A percentile compares a stretch with the other conserved stretches of the same genome.
phyloP scores from a whole-genome alignment of 2,888 invertebrate genomes.

The Thalpophila matura region DNA sequence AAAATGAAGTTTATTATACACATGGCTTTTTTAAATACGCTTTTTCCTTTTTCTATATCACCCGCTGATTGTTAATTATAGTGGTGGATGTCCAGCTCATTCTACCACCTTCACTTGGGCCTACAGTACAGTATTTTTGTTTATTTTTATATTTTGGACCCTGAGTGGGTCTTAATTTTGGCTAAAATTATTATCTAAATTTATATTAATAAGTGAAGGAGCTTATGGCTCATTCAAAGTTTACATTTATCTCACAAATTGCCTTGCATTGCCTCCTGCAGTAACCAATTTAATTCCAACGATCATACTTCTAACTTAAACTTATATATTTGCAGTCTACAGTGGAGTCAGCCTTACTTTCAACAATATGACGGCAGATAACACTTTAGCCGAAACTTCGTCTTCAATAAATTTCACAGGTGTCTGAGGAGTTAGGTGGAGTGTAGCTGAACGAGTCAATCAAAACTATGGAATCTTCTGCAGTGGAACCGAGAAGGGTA shows the following conservation, averaged over 20 bases:
- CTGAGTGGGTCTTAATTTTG: conserved; percentile 9
- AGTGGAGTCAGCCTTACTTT: conserved; percentile 39
- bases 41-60: conserved; percentile 1
- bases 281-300: conserved; percentile 8
- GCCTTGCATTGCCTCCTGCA: background rate
- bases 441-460: conserved; percentile 75
- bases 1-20: conserved; percentile 19
- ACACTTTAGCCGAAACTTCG: conserved; percentile 21
- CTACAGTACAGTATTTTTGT: background rate
- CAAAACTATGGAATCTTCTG: conserved; percentile 66
- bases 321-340: conserved; percentile 29
- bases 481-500: conserved; percentile 68
- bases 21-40: conserved; percentile 28
- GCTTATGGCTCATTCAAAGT: background rate
- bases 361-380: conserved; percentile 44
- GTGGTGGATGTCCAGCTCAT: conserved; percentile 13
- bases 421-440: conserved; percentile 58
- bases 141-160: background rate
- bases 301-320: conserved; percentile 30
- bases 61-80: background rate
- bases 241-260: conserved; percentile 3
- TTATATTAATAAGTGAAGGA: conserved; percentile 11
- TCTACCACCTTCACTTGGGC: background rate
- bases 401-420: conserved; percentile 65
- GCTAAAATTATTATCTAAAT: background rate